These are phyloP conservation scores for Candoia aspera DNA, from an alignment of 2,113 vertebrate species.

Conservation along the genomic window DNA sequence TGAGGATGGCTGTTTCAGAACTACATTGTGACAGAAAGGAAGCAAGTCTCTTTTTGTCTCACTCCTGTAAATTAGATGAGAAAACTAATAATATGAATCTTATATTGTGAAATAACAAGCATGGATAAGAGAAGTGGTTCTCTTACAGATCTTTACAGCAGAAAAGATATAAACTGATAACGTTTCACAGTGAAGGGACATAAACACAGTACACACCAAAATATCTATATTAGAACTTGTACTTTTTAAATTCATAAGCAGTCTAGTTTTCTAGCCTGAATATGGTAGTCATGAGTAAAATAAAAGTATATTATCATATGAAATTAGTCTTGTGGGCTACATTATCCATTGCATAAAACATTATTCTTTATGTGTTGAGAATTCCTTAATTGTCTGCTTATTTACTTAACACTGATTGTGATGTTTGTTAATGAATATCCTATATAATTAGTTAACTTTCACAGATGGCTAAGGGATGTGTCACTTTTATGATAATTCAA, in stretches of 20 bases:
- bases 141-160: not conserved
- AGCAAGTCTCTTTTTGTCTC: not conserved
- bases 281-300: not conserved
- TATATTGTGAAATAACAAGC: not conserved
- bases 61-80: not conserved
- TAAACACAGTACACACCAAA: not conserved
- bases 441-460: slow-evolving; percentile 26
- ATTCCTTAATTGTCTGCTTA: slow-evolving; percentile 36
- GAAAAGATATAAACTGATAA: not conserved
- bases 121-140: not conserved
- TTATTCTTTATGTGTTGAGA: not conserved
- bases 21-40: not conserved
- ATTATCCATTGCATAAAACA: not conserved
- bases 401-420: slow-evolving; percentile 15
- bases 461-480: slow-evolving; percentile 18
- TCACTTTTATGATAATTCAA: slow-evolving; percentile 29
- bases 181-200: not conserved
- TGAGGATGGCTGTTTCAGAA: not conserved
- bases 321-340: slow-evolving; percentile 22
- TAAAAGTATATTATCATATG: not conserved
- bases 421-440: slow-evolving; percentile 3
- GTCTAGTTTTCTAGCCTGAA: not conserved
- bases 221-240: not conserved
- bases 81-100: not conserved
- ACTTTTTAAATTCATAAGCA: not conserved